Evolutionary conservation across 2,797 vertebrate species (phyloP).

Genomic region (Delichon dasypus): DNA sequence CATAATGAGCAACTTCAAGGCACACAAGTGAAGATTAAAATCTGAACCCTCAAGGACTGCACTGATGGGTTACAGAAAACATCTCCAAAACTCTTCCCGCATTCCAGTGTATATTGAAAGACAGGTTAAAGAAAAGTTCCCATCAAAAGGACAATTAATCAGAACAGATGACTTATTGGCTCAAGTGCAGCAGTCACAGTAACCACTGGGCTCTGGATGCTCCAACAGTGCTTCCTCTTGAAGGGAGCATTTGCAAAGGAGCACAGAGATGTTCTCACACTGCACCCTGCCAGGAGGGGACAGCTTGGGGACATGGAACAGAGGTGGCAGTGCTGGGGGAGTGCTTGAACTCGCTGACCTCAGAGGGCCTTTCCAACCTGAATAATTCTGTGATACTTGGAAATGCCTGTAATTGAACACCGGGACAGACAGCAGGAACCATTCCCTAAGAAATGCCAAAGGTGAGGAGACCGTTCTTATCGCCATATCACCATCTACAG

Average conservation of each 20-base stretch:
- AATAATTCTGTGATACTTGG: background rate
- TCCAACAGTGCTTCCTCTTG: background rate
- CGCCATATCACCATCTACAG: background rate
- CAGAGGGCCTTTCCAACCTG: background rate
- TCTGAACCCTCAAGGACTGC: background rate
- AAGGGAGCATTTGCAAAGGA: no score
- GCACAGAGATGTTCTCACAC: background rate
- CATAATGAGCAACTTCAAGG: background rate
- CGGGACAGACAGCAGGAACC: background rate
- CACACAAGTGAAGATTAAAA: background rate
- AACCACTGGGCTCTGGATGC: background rate
- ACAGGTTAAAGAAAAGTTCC: background rate
- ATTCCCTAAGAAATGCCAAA: background rate
- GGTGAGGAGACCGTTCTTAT: background rate
- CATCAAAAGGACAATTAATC: background rate
- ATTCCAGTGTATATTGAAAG: accelerated
- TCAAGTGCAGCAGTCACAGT: background rate
- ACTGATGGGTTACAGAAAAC: background rate
- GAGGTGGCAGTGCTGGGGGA: background rate
- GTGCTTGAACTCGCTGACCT: background rate
- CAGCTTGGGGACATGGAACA: background rate
- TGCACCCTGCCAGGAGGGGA: background rate
- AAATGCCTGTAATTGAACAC: background rate
- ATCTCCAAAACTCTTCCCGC: background rate
- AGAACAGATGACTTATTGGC: background rate